Percentiles rank a stretch among this genome's conserved stretches.
Conservation (phyloP, 2,797 vertebrate species). For the Astyanax mexicanus region DNA sequence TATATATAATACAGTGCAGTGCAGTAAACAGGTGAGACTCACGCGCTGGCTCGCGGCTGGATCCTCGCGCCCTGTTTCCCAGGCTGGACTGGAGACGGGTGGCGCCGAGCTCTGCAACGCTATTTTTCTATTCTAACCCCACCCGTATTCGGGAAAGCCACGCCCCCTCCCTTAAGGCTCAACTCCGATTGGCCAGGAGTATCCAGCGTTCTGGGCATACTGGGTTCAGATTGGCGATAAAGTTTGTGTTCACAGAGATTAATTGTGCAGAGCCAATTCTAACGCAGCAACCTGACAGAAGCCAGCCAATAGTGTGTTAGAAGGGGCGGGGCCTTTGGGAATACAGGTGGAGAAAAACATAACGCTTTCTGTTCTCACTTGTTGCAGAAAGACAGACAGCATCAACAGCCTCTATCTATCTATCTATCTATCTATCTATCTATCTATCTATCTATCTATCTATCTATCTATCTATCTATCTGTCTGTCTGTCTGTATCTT, state of each 20-base stretch:
- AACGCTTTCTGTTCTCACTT: slow-evolving; percentile 36
- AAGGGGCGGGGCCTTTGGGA: not conserved
- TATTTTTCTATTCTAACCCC: not conserved
- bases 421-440: slow-evolving; percentile 2
- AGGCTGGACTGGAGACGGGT: not conserved
- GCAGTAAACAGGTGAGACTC: not conserved
- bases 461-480: too few species aligned
- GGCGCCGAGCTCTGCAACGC: not conserved
- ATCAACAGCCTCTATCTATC: slow-evolving; percentile 11
- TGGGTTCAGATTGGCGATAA: not conserved
- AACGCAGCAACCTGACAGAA: not conserved
- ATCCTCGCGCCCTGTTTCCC: not conserved
- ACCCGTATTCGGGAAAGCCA: not conserved
- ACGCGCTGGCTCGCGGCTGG: not conserved
- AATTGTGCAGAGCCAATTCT: not conserved
- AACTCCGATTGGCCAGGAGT: not conserved
- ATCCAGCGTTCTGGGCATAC: not conserved
- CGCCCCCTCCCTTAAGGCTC: not conserved
- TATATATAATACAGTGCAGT: not conserved
- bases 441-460: not conserved
- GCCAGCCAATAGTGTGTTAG: not conserved
- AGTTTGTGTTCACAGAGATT: too few species aligned
- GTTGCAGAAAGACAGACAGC: slow-evolving; percentile 48
- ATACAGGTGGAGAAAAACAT: not conserved
- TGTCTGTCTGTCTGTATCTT: too few species aligned